A percentile compares a stretch with the other conserved stretches of the same genome.
phyloP scores from a whole-genome alignment of 2,113 vertebrate species.

The Puffinus mauretanicus region DNA sequence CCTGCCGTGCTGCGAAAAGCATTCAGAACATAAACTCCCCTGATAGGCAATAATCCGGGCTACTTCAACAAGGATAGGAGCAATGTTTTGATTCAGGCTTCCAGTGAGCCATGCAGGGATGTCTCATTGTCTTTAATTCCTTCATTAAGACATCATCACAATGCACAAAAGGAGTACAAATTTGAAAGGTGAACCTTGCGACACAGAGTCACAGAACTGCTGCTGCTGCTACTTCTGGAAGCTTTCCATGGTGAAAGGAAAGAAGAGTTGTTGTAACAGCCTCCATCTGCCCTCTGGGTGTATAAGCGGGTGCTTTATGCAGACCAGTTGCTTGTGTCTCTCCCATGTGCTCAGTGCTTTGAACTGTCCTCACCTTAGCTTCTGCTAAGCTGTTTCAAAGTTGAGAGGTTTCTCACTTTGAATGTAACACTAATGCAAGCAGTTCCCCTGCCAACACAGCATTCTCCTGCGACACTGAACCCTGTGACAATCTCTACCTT shows the following conservation, averaged over 20 bases:
- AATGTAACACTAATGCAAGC: background rate
- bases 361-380: background rate
- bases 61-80: background rate
- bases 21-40: background rate
- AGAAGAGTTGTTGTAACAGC: background rate
- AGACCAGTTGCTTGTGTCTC: background rate
- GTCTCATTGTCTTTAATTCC: background rate
- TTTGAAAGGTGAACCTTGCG: background rate
- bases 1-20: background rate
- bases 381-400: background rate
- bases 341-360: background rate
- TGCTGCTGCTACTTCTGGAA: background rate
- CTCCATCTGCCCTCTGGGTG: background rate
- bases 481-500: background rate
- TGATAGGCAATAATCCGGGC: background rate
- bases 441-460: background rate
- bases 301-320: background rate
- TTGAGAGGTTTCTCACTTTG: background rate
- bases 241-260: background rate
- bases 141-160: background rate
- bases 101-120: background rate
- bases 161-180: background rate
- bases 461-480: background rate
- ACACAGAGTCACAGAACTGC: background rate
- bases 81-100: background rate